phyloP scores from a whole-genome alignment of 2,888 invertebrate species.

The Platycheirus albimanus region DNA sequence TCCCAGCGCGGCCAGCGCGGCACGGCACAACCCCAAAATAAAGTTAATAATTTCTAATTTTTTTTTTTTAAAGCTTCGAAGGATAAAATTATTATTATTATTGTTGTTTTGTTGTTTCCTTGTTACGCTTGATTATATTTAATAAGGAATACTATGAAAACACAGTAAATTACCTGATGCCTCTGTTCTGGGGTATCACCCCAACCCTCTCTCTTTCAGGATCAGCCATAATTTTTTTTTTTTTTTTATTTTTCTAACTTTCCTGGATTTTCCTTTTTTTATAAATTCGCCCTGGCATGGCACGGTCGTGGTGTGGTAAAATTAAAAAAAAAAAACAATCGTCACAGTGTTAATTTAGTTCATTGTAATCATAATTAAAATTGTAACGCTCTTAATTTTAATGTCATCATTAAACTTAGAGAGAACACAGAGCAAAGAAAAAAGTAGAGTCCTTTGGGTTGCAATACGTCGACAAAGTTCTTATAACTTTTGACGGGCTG shows the following conservation, averaged over 20 bases:
- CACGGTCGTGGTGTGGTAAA: neutral
- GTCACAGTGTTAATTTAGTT: constrained; percentile 70
- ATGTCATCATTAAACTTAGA: constrained; percentile 65
- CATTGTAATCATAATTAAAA: constrained; percentile 74
- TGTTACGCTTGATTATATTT: constrained; percentile 70
- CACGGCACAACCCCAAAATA: constrained; percentile 46
- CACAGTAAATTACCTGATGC: constrained; percentile 67
- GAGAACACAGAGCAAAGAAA: neutral
- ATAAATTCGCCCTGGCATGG: neutral
- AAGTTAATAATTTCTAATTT: constrained; percentile 63
- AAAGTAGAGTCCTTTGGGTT: constrained; percentile 38
- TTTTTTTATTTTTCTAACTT: constrained; percentile 3
- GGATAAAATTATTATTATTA: constrained; percentile 69
- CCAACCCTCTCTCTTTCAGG: constrained; percentile 1
- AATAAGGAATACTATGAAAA: constrained; percentile 70
- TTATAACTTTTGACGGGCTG: constrained; percentile 61
- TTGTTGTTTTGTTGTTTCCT: constrained; percentile 62
- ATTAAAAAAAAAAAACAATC: constrained; percentile 33
- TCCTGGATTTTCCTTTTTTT: neutral
- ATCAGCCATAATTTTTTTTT: constrained; percentile 45
- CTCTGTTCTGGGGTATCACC: constrained; percentile 1
- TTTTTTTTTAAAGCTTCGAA: constrained; percentile 7
- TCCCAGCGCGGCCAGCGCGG: neutral
- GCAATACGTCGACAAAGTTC: constrained; percentile 45
- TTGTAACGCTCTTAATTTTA: constrained; percentile 70